Percentiles rank a stretch among this genome's conserved stretches.
Conservation (phyloP, 92 coral and sea anemone species). For the Epizoanthus scotinus region DNA sequence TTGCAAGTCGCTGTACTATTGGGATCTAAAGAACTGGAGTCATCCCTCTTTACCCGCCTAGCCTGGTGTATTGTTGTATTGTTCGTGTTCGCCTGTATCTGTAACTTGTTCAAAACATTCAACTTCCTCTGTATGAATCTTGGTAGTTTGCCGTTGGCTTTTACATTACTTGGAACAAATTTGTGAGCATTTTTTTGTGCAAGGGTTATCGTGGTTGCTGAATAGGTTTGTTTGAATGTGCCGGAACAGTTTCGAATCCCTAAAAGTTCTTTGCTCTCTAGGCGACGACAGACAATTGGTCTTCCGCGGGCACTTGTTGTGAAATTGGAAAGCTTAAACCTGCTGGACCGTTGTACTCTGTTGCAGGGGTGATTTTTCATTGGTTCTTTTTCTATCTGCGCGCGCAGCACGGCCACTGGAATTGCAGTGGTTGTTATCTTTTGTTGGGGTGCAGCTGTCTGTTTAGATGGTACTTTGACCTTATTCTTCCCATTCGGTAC, state of each 20-base stretch:
- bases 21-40: too few relatives aligned
- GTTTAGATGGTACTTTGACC: too few relatives aligned
- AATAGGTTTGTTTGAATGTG: not conserved
- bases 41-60: constrained; percentile 1
- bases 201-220: not conserved
- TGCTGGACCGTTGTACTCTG: not conserved
- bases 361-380: constrained; percentile 6
- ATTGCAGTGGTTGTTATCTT: too few relatives aligned
- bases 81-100: not conserved
- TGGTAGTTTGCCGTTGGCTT: not conserved
- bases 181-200: not conserved
- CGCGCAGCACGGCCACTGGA: too few relatives aligned
- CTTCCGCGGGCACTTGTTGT: not conserved
- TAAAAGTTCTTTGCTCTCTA: not conserved
- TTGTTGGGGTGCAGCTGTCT: too few relatives aligned
- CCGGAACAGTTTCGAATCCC: constrained; percentile 10
- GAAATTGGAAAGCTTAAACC: not conserved
- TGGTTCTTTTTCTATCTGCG: not conserved
- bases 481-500: too few relatives aligned
- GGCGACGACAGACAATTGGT: not conserved
- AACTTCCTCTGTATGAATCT: not conserved
- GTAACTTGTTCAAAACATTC: too few relatives aligned
- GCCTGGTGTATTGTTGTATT: too few relatives aligned
- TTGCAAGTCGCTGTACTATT: not conserved
- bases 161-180: not conserved